Percentiles rank a stretch among this genome's conserved stretches.
These are phyloP conservation scores for Eclectus roratus DNA, from an alignment of 2,113 vertebrate genomes.

Conservation along the genomic window DNA sequence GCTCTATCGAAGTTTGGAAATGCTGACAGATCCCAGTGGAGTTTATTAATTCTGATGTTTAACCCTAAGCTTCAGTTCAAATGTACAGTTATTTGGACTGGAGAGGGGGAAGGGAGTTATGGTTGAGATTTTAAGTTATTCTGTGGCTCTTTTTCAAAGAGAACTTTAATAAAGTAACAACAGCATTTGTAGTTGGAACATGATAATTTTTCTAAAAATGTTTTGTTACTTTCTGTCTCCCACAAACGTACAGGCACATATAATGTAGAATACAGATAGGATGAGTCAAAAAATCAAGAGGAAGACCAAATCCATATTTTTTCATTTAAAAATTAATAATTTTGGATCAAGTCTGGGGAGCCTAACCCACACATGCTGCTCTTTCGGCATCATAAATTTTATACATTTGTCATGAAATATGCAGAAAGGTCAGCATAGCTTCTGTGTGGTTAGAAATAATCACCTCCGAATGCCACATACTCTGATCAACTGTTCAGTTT, in stretches of 20 bases:
- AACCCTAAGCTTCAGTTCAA: constrained; percentile 53
- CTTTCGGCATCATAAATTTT: neutral
- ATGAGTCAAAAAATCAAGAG: neutral
- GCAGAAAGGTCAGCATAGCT: neutral
- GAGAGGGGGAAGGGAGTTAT: neutral
- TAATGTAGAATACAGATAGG: neutral
- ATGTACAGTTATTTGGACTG: neutral
- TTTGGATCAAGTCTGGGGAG: neutral
- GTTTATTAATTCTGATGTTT: constrained; percentile 60
- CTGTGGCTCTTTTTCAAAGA: neutral
- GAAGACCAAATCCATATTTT: neutral
- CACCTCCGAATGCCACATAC: neutral
- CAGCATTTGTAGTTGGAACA: neutral
- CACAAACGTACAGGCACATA: neutral
- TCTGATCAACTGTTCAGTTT: neutral
- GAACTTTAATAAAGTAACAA: neutral
- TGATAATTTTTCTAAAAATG: neutral
- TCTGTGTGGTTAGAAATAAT: neutral
- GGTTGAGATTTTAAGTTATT: neutral
- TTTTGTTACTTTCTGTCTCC: neutral
- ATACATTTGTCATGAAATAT: neutral
- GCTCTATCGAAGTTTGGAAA: constrained; percentile 49
- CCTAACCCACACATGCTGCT: neutral
- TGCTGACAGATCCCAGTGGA: constrained; percentile 46
- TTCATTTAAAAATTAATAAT: neutral